Base-by-base conservation (phyloP, 1,140 invertebrate genomes). In the Bicyclus anynana region DNA sequence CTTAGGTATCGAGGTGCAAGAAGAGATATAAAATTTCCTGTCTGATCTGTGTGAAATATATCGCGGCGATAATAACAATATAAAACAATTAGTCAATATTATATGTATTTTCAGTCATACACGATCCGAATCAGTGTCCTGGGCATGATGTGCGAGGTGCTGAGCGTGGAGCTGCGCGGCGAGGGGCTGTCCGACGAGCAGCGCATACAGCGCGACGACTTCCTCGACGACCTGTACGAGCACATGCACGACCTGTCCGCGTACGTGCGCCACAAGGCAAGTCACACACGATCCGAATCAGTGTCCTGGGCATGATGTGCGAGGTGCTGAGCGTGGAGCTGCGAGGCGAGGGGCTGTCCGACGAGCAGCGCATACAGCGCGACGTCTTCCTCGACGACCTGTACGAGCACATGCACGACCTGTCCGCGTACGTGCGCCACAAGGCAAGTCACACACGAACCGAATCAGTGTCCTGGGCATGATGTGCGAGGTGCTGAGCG, bases 221-320 rank as follows among this genome's bases (percentile, higher is more conserved):
- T 95, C 56, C 87, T 97, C 1, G 92, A 94, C 54, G 89, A 91
- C 63, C 80, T 97, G 2, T 90, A 94, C 72, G 93, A 95, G n/a
- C 96, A 97, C 76, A 91, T 97, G 40, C 91, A 94, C 63, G 97
- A 98, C 80, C 71, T 91, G 1, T 93, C 96, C 69, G 94, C 95
- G 2, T 96, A 95, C 75, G 96, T 97, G 0, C 89, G 97, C 51
- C 93, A 94, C 38, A 95, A 94, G 85, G 92, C 91, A 66, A 56
- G 38, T 21, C 12, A 21, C 3, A 4, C 23, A 3, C 23, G 7
- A 4, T 7, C 7, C 2, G 23, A 23, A 23, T 23, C 23, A 23
- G 23, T 23, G 23, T 95, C 2, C 87, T 97, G 6, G 92, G 93
- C 38, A 93, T 97, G 46, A 92, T 97, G 84, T 94, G 93, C 44